Conservation (phyloP, 2,888 invertebrate genomes). For the Koerneria pararmatus region DNA sequence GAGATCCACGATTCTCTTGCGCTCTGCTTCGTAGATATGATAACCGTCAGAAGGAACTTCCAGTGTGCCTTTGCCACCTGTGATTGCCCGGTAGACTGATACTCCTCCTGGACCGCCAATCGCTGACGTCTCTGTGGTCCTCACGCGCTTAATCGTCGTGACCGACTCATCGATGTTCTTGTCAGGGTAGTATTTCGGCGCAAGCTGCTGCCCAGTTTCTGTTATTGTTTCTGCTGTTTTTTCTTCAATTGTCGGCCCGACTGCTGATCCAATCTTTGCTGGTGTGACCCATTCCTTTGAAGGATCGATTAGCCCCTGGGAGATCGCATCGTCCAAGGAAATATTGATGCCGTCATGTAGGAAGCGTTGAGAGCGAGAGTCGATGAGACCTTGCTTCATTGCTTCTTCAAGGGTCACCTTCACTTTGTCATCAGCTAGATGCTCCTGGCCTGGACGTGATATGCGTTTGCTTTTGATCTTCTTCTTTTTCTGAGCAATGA, state of each 20-base stretch:
- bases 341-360: conserved; percentile 66
- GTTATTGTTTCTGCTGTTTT: conserved; percentile 57
- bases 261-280: conserved; percentile 39
- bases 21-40: conserved; percentile 78
- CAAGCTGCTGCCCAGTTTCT: conserved; percentile 59
- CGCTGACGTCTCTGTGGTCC: conserved; percentile 58
- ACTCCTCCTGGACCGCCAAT: conserved; percentile 53
- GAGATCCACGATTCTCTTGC: conserved; percentile 78
- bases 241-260: conserved; percentile 60
- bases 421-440: conserved; percentile 60
- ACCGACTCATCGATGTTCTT: conserved; percentile 57
- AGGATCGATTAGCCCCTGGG: conserved; percentile 58
- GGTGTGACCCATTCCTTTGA: conserved; percentile 60
- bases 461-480: conserved; percentile 81
- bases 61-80: conserved; percentile 61
- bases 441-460: conserved; percentile 68
- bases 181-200: conserved; percentile 55
- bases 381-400: conserved; percentile 74
- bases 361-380: conserved; percentile 63
- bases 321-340: conserved; percentile 61
- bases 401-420: conserved; percentile 77
- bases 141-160: conserved; percentile 57
- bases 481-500: conserved; percentile 66
- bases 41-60: conserved; percentile 81
- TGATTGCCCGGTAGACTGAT: conserved; percentile 57